Evolutionary conservation across 1,140 invertebrate genomes (phyloP), one percentile per base, ranked within the genome.

Genomic region (Choristoneura fumiferana): DNA sequence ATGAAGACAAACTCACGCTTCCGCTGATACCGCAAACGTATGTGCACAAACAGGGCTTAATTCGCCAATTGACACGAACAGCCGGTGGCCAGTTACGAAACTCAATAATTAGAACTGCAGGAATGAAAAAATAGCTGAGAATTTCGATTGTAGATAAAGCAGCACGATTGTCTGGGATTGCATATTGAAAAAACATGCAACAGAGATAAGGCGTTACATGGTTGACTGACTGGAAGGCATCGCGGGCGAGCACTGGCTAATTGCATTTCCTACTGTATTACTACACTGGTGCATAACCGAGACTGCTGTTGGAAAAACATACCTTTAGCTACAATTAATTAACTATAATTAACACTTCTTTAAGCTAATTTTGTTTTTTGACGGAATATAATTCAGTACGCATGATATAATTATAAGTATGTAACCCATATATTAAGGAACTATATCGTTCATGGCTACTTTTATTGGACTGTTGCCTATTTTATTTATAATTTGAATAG

Each of bases 181-280:
- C 82, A 87, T 87, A 88, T 85, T 81, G 79, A 88, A 87, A 88
- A 88, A 87, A 80, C 85, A 87, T 87, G 85, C 85, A 88, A 87
- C 68, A 76, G 73, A 85, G 85, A 88, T 88, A 88, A 87, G 82
- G 69, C 60, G 82, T 84, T 87, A 84, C 76, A 85, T 68, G 85
- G 60, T 65, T 78, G 79, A 85, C 76, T 77, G 81, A 84, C 58
- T 79, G 63, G 63, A 70, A 81, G 76, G 82, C 80, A 84, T 76
- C 73, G 71, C 73, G 62, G 77, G 60, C 71, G 69, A 71, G 72
- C 74, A 75, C 78, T 60, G 59, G 72, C 66, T 86, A 88, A 86
- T 88, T 86, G 79, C 82, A 76, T 87, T 88, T 88, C 83, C 84
- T 88, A 80, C 81, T 78, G 69, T 73, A 69, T 79, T 86, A 81